These are phyloP conservation scores for Euclidia mi DNA, from an alignment of 2,888 invertebrate species.

Conservation along the genomic window DNA sequence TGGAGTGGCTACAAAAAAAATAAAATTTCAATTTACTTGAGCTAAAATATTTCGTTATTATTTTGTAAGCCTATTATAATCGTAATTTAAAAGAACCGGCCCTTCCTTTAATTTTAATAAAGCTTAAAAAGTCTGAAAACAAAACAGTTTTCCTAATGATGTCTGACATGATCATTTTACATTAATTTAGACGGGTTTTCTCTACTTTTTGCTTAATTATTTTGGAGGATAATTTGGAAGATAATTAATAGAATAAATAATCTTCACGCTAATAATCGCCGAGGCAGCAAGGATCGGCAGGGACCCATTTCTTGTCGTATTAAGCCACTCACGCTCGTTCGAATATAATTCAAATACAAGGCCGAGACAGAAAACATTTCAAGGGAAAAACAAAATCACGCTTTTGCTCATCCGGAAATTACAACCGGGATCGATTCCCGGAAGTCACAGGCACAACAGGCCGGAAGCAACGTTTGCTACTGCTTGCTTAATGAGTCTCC, in stretches of 20 bases:
- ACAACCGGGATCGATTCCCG: conserved; percentile 13
- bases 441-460: conserved; percentile 11
- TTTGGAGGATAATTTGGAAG: conserved; percentile 11
- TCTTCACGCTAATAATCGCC: background rate
- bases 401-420: conserved; percentile 15
- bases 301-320: background rate
- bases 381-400: conserved; percentile 8
- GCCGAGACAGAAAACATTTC: background rate
- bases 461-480: conserved; percentile 5
- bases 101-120: conserved; percentile 19
- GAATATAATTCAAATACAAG: conserved; percentile 1
- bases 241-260: conserved; percentile 16
- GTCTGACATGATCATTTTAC: conserved; percentile 23
- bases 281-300: background rate
- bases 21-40: conserved; percentile 19
- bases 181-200: conserved; percentile 18
- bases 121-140: conserved; percentile 17
- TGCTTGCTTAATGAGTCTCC: conserved; percentile 4
- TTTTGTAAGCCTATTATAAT: conserved; percentile 20
- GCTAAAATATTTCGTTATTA: conserved; percentile 20
- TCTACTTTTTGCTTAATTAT: conserved; percentile 7
- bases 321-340: conserved; percentile 1
- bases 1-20: conserved; percentile 14
- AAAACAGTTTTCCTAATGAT: conserved; percentile 21
- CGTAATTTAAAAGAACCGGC: conserved; percentile 1